Evolutionary conservation across 2,888 invertebrate species (phyloP).

Genomic region (Luperina nickerlii): DNA sequence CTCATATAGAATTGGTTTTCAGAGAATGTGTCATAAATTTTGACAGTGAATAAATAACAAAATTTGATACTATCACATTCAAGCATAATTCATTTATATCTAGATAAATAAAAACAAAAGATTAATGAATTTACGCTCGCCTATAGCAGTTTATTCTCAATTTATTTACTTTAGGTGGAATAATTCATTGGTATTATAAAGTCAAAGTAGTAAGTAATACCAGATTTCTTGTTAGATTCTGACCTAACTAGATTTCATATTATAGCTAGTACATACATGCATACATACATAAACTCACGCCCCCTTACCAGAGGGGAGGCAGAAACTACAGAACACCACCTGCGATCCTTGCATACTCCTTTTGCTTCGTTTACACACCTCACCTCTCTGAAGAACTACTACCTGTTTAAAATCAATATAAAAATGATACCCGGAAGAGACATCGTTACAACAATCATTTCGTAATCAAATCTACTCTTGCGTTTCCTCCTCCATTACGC

Average conservation of each 20-base stretch:
- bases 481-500: constrained; percentile 32
- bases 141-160: neutral
- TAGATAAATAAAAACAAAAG: neutral
- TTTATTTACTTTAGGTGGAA: neutral
- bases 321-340: too few species aligned
- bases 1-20: neutral
- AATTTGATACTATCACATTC: neutral
- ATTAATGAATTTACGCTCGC: neutral
- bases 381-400: neutral
- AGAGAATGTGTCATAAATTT: neutral
- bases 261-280: neutral
- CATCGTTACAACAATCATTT: constrained; percentile 26
- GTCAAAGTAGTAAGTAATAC: too few species aligned
- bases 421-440: constrained; percentile 1
- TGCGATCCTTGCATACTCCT: too few species aligned
- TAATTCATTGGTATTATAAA: neutral
- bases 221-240: neutral
- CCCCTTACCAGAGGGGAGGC: too few species aligned
- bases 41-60: neutral
- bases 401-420: neutral
- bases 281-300: too few species aligned
- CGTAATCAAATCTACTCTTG: constrained; percentile 28
- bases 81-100: neutral
- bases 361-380: neutral
- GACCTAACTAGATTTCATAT: neutral